Percentiles rank a stretch among this genome's conserved stretches.
Conservation (phyloP, 2,797 vertebrate genomes). For the Petrocephalus sullivani region DNA sequence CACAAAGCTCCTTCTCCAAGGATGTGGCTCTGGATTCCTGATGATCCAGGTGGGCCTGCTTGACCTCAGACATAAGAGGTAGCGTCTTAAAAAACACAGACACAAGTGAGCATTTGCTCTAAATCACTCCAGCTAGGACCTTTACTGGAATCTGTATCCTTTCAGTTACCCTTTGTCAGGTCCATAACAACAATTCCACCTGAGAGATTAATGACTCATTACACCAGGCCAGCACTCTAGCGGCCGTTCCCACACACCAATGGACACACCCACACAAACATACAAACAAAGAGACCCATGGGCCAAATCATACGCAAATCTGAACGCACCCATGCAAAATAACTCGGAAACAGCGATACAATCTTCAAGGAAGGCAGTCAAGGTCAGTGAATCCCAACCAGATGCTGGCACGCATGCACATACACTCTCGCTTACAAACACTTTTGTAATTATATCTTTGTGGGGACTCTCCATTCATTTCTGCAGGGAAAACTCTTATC, state of each 20-base stretch:
- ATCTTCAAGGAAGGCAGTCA: background rate
- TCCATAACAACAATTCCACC: background rate
- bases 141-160: background rate
- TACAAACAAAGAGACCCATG: background rate
- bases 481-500: no score
- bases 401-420: background rate
- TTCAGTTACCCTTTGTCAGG: background rate
- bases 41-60: slow-evolving; percentile 60
- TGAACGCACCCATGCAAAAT: background rate
- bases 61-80: background rate
- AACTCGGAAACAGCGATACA: background rate
- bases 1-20: slow-evolving; percentile 43
- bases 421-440: no score
- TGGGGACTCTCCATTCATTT: no score
- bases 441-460: no score
- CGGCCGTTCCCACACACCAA: background rate
- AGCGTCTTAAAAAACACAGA: background rate
- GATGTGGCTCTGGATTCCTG: slow-evolving; percentile 56
- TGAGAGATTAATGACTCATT: background rate
- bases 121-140: background rate
- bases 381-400: background rate
- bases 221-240: background rate
- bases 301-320: background rate
- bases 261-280: background rate
- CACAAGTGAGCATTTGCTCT: background rate